Evolutionary conservation across 2,888 invertebrate species (phyloP).

Genomic region (Mimas tiliae): DNA sequence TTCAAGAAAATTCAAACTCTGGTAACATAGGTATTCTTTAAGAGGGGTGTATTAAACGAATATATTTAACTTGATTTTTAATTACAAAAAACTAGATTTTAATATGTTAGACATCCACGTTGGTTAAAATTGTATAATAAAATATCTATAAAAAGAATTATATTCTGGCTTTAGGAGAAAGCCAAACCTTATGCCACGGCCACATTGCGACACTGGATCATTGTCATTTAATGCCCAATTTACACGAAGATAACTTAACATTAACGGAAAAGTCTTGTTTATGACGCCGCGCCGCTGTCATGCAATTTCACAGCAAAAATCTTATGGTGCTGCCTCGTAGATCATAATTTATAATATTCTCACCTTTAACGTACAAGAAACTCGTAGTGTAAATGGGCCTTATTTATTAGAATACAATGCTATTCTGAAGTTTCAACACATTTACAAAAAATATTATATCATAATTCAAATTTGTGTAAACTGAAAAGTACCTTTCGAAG

Average conservation of each 20-base stretch:
- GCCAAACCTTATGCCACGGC: constrained; percentile 66
- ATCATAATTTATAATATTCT: no score
- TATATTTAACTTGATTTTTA: not conserved
- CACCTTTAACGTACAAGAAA: no score
- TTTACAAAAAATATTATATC: not conserved
- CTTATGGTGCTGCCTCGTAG: no score
- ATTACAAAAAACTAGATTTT: not conserved
- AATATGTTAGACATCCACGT: constrained; percentile 54
- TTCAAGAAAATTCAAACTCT: no score
- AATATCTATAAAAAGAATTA: constrained; percentile 74
- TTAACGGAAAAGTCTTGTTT: no score
- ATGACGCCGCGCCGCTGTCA: no score
- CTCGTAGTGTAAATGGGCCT: no score
- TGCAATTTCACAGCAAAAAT: no score
- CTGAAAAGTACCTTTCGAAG: no score
- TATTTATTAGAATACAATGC: constrained; percentile 12
- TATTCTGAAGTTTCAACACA: not conserved
- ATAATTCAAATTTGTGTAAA: not conserved
- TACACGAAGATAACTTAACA: no score
- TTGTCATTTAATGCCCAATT: constrained; percentile 27
- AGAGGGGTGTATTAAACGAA: not conserved
- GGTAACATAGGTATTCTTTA: not conserved
- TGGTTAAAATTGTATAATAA: constrained; percentile 63
- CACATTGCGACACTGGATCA: constrained; percentile 51
- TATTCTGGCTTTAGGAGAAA: constrained; percentile 79